Base-by-base conservation (phyloP, 2,888 invertebrate genomes). In the Meiosimyza platycephala region DNA sequence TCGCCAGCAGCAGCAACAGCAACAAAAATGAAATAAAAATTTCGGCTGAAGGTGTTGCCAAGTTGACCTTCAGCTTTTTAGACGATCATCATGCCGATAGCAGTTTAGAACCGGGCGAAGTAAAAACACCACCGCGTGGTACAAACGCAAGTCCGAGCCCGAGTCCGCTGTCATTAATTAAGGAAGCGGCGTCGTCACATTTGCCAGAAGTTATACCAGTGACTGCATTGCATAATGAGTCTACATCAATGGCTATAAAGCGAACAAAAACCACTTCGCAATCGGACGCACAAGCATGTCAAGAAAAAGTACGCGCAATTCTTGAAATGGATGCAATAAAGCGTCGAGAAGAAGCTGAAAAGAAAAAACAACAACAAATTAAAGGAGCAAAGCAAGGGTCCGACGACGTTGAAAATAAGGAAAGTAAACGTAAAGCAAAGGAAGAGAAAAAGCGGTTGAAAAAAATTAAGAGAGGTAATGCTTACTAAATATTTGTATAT, bases 51-150 rank as follows among this genome's bases (percentile, higher is more conserved):
- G 80, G 80, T 50, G 78, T 80, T 48, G 80, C 80, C n/a, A 79
- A 80, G 57, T 77, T 79, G 59, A 78, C 75, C 59, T 80, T 80
- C 65, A 76, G 74, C 65, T 79, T 80, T 62, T 62, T 80, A 12
- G 83, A 82, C 12, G 84, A 83, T 16, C 77, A 82, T 74, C 83
- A 82, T 72, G 78, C 76, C 40, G 85, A 85, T 51, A 85, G 83
- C 60, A 85, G 85, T 40, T 74, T 85, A 70, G 85, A 85, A 71
- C 86, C 85, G 15, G 85, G 85, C 9, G 85, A 85, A 70, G 80
- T 85, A 47, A 84, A 85, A 72, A 85, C 85, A 7, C 85, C 85
- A 18, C 85, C 85, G n/a, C 85, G 81, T 71, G 76, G 76, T n/a
- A 9, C 40, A 40, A 12, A 28, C 12, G 16, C 59, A 59, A 54